These are phyloP conservation scores for Polydrusus cervinus DNA, from an alignment of 2,888 invertebrate genomes.

Conservation along the genomic window DNA sequence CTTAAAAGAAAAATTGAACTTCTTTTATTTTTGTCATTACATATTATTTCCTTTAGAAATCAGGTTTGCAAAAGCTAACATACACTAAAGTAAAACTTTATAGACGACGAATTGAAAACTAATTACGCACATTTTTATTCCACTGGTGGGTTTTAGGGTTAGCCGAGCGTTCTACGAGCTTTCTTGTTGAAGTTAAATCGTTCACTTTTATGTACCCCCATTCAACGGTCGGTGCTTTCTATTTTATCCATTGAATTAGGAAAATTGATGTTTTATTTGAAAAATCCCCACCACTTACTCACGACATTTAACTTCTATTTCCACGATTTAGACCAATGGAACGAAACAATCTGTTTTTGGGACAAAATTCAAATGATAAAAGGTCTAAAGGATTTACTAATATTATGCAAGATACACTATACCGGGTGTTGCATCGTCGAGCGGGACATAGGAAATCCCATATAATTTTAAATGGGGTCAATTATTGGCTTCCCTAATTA, in stretches of 20 bases:
- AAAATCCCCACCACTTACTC: constrained; percentile 14
- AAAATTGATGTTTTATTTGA: constrained; percentile 23
- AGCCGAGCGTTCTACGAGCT: constrained; percentile 20
- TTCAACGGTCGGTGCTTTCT: constrained; percentile 15
- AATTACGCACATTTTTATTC: constrained; percentile 16
- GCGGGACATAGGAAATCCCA: too few relatives aligned
- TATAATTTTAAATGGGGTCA: too few relatives aligned
- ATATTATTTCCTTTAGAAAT: too few relatives aligned
- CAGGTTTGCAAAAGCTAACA: too few relatives aligned
- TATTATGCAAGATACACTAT: too few relatives aligned
- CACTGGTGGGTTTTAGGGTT: constrained; percentile 22
- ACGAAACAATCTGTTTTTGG: background rate
- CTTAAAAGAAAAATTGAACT: too few relatives aligned
- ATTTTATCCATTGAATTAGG: constrained; percentile 27
- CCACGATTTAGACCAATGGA: background rate
- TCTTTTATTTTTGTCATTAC: too few relatives aligned
- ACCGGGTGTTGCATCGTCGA: too few relatives aligned
- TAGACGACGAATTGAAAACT: constrained; percentile 5
- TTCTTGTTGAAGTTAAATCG: constrained; percentile 24
- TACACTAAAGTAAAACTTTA: background rate
- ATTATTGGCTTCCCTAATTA: too few relatives aligned
- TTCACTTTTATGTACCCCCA: constrained; percentile 20
- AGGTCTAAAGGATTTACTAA: too few relatives aligned
- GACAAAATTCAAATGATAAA: too few relatives aligned
- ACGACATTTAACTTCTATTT: constrained; percentile 17